Evolutionary conservation across 2,888 invertebrate species (phyloP).

Genomic region (Epirrhoe alternata): DNA sequence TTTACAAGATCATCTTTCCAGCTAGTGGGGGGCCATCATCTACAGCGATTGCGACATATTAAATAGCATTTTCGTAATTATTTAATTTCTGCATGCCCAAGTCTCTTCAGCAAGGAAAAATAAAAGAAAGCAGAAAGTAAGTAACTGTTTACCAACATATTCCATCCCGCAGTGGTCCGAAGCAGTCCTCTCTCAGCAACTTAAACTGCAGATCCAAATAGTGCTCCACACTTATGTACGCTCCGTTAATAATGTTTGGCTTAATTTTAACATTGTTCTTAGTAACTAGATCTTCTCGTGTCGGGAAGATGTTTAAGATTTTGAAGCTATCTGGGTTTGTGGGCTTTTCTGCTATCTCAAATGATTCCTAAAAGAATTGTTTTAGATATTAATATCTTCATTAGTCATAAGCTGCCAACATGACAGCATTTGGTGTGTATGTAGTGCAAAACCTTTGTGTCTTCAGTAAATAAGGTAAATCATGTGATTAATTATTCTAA

Average conservation of each 20-base stretch:
- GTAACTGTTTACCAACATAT: conserved; percentile 75
- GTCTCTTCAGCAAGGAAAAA: conserved; percentile 2
- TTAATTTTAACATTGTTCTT: conserved; percentile 65
- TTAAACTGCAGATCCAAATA: conserved; percentile 93
- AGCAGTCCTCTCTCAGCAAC: conserved; percentile 91
- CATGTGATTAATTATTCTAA: no score
- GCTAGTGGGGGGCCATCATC: no score
- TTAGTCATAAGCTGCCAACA: no score
- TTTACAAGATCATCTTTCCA: no score
- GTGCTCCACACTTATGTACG: conserved; percentile 87
- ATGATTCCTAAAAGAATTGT: conserved; percentile 27
- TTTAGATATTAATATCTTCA: not conserved
- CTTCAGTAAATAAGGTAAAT: no score
- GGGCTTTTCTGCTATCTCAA: conserved; percentile 28
- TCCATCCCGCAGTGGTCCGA: conserved; percentile 89
- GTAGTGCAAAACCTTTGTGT: no score
- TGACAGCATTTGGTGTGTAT: no score
- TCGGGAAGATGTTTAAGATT: conserved; percentile 73
- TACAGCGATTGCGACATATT: no score
- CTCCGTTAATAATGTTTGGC: conserved; percentile 86
- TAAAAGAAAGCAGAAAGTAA: conserved; percentile 28
- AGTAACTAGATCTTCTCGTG: conserved; percentile 82
- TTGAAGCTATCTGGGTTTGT: conserved; percentile 59
- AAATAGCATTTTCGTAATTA: no score
- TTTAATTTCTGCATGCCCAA: not conserved